Base-by-base conservation (phyloP, 2,888 invertebrate species). In the Rhyacophila evoluta region DNA sequence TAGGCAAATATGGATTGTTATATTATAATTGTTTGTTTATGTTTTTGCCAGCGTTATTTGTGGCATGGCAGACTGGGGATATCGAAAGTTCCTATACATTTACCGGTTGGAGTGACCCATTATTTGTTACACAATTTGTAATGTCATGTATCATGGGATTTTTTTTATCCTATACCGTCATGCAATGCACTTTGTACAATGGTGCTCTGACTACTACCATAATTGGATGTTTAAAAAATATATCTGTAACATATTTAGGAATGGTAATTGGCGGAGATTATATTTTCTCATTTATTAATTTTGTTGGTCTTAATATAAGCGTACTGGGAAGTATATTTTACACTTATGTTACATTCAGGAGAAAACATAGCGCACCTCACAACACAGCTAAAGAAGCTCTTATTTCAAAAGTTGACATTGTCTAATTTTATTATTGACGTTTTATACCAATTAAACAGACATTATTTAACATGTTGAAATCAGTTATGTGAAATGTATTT, bases 181-280 rank as follows among this genome's bases (percentile, higher is more conserved):
- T 99, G 84, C 87, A 99, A 55, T 99, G 99, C 88, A 99, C 99
- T 0, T 94, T 95, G 84, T 93, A 96, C 87, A 99, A 99, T 87
- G 98, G 98, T 78, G 98, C 99, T n/a, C 90, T 99, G 71, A 99
- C 99, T 0, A 99, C 99, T 0, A 98, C 98, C 3, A 98, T 99
- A 80, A 97, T 99, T 83, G 99, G 99, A 3, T 98, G 99, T 85
- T 91, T 99, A 76, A 99, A 99, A 90, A 99, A 99, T 88, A 95
- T 99, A 83, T 92, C 97, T 83, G 96, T 99, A 2, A 99, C 99
- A 0, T 99, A 99, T 88, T 90, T 98, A 82, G 99, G 99, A 29
- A 99, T 99, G 98, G 93, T 98, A 67, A 95, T 99, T 78, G 99
- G 98, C 68, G 99, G 98, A 11, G 99, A 99, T 87, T 99, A 99